Evolutionary conservation across 53 echinoderm and acorn worm species (phyloP).

Genomic region (Henricia sp.): DNA sequence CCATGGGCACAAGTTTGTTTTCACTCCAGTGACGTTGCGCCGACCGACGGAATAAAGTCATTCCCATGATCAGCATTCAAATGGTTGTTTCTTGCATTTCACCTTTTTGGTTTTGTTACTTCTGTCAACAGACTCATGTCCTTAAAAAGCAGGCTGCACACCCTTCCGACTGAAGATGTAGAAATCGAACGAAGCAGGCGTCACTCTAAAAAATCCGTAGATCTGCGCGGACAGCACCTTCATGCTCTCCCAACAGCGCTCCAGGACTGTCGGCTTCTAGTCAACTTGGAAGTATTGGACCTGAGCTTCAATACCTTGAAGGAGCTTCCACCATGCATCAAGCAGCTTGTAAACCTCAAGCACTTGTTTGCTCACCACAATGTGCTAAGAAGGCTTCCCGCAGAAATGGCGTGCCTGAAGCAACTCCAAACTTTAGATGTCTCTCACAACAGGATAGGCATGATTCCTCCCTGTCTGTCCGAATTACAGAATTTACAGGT

Average conservation of each 20-base stretch:
- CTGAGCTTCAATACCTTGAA: slow-evolving; percentile 80
- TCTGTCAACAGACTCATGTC: slow-evolving; percentile 73
- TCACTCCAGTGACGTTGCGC: too few species aligned
- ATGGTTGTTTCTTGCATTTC: background rate
- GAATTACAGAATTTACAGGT: slow-evolving; percentile 65
- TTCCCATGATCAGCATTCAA: too few species aligned
- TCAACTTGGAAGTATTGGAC: slow-evolving; percentile 69
- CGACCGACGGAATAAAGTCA: too few species aligned
- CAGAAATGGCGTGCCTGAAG: slow-evolving; percentile 59
- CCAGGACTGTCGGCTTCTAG: slow-evolving; percentile 44
- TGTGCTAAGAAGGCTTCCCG: slow-evolving; percentile 58
- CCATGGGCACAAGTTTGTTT: too few species aligned
- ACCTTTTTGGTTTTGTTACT: background rate
- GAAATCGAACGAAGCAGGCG: slow-evolving; percentile 65
- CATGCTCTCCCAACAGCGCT: slow-evolving; percentile 29
- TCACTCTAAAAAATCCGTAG: slow-evolving; percentile 52
- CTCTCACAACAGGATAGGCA: slow-evolving; percentile 81
- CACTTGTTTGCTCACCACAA: slow-evolving; percentile 74
- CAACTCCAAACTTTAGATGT: slow-evolving; percentile 70
- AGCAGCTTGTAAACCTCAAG: slow-evolving; percentile 49
- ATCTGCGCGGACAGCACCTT: slow-evolving; percentile 77
- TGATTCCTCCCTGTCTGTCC: slow-evolving; percentile 71
- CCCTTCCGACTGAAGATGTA: slow-evolving; percentile 71
- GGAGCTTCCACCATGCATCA: slow-evolving; percentile 73
- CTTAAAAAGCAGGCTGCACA: slow-evolving; percentile 70